Base-by-base conservation (phyloP, 2,797 vertebrate species). In the Dromococcyx pavoninus region DNA sequence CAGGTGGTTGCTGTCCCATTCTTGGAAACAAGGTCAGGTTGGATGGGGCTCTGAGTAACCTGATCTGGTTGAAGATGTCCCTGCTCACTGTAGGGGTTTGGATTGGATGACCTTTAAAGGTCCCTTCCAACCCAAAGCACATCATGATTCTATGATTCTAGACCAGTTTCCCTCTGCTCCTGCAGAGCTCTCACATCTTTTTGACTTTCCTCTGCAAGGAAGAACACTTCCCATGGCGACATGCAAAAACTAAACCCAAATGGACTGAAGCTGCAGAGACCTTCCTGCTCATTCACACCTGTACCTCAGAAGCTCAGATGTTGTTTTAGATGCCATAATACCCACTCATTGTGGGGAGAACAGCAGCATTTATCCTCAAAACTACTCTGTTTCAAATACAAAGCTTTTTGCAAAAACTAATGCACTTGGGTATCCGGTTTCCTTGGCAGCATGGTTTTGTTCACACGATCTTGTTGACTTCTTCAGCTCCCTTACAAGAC, bases 401-500 rank as follows among this genome's bases (percentile, higher is more conserved):
- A 71, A 41, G 10, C 1, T 30, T 61, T 82, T 25, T 48, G 7
- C 13, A 66, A 33, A 17, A 83, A 4, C 35, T 6, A 73, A 50
- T 14, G 16, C 27, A 2, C 57, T 54, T 48, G 11, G 4, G 35
- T 35, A n/a, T n/a, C n/a, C n/a, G n/a, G n/a, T n/a, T 37, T 75
- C 69, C 35, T 50, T 13, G 56, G 57, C 2, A 3, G 43, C 0
- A 0, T 7, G 10, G 13, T 13, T 41, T 75, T 43, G 33, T 23
- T 75, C 44, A 66, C 30, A 4, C 1, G 3, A 37, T 6, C 13
- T 48, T 46, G 18, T 5, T 56, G 13, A 37, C 15, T 61, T 91
- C 66, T 87, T 41, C 32, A 53, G 0, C 4, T 4, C 22, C 9
- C 14, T 66, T 2, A 19, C 9, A 25, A 32, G 19, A 58, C 41